Conservation (phyloP, 2,888 invertebrate species). For the Ennomos erosarius region DNA sequence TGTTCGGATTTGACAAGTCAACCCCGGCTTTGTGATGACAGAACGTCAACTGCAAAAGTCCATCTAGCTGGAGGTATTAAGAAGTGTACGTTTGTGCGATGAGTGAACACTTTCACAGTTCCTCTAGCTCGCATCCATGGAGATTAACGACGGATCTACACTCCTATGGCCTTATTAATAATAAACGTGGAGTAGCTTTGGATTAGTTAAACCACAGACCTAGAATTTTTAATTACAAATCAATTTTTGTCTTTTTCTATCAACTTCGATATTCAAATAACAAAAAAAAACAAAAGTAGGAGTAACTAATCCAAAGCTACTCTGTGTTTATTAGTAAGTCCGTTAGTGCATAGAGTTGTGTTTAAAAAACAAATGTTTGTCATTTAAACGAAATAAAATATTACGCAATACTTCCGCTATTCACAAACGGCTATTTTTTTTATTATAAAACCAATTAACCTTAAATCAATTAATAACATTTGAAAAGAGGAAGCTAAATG, state of each 20-base stretch:
- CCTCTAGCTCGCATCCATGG: not conserved
- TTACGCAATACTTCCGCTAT: slow-evolving; percentile 3
- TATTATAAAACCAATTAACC: slow-evolving; percentile 30
- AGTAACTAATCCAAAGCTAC: too few species aligned
- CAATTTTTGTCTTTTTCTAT: too few species aligned
- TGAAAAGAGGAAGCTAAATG: slow-evolving; percentile 20
- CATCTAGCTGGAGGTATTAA: slow-evolving; percentile 34
- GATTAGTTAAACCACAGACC: too few species aligned
- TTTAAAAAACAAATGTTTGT: not conserved
- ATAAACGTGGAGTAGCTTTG: too few species aligned
- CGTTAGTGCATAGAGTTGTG: not conserved
- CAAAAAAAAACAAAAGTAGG: too few species aligned
- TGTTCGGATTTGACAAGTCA: slow-evolving; percentile 60
- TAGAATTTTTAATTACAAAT: too few species aligned
- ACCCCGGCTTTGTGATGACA: slow-evolving; percentile 38
- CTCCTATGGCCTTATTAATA: too few species aligned
- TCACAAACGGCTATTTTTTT: slow-evolving; percentile 23
- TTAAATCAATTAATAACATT: slow-evolving; percentile 28
- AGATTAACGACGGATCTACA: slow-evolving; percentile 10
- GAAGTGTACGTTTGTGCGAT: slow-evolving; percentile 21
- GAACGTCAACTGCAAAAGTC: slow-evolving; percentile 34
- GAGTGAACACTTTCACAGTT: slow-evolving; percentile 25
- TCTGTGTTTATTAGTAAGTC: too few species aligned
- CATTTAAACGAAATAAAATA: not conserved
- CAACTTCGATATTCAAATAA: too few species aligned